Conservation (phyloP, 2,797 vertebrate genomes). For the Tragopan temminckii region DNA sequence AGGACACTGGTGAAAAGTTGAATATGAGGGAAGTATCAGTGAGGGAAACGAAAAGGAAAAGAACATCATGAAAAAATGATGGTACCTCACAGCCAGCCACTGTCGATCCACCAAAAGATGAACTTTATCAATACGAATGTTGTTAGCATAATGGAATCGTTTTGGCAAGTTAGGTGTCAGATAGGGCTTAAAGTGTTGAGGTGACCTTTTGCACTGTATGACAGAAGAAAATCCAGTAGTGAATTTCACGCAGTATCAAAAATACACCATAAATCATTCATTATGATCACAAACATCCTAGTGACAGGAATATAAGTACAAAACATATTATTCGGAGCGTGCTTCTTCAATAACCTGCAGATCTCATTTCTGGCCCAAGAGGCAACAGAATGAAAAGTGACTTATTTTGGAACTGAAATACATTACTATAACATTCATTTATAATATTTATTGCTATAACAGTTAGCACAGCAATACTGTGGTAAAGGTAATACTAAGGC, state of each 20-base stretch:
- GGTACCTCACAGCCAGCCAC: constrained; percentile 89
- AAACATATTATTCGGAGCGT: background rate
- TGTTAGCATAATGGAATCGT: constrained; percentile 90
- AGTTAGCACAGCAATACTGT: background rate
- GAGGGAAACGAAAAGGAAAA: background rate
- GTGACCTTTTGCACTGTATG: constrained; percentile 87
- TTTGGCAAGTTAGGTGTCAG: constrained; percentile 91
- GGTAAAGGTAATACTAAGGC: background rate
- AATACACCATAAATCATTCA: background rate
- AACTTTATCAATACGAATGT: constrained; percentile 90
- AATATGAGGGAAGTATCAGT: background rate
- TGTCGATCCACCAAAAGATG: constrained; percentile 89
- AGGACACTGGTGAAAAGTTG: background rate
- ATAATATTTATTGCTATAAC: background rate
- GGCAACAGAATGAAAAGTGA: accelerated
- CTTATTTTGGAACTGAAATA: background rate
- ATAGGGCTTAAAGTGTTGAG: constrained; percentile 91
- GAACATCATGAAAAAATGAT: background rate
- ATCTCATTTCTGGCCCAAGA: background rate
- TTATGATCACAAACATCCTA: background rate
- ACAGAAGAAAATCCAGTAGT: background rate
- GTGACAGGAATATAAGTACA: background rate
- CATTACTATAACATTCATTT: background rate
- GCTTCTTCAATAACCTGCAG: background rate
- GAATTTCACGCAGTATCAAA: background rate